Evolutionary conservation across 2,888 invertebrate genomes (phyloP), one percentile per base, ranked within the genome.

Genomic region (Drosophila neotestacea): DNA sequence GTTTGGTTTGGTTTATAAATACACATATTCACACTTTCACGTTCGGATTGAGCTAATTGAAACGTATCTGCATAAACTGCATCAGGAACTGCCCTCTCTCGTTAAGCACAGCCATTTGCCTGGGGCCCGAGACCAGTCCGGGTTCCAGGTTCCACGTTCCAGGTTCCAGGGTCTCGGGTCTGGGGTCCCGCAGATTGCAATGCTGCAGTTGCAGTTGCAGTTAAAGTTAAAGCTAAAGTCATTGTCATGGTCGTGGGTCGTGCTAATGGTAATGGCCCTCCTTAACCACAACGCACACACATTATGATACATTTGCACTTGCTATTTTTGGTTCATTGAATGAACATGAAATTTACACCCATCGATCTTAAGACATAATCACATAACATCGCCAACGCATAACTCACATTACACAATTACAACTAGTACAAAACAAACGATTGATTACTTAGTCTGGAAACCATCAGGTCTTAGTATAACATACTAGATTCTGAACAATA

Each of bases 11-110:
- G 73, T 73, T 72, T 83, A 83, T 79, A 87, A 85, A 83, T 83
- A 83, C 76, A 85, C 87, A 82, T 67, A 81, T 83, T 87, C 85
- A 88, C 84, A 84, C 84, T 82, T 84, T 88, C 79, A 87, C 81
- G 84, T 84, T 77, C 76, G 86, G 71, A 77, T 82, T 89, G 82
- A 79, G 79, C 86, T 88, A 88, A 89, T 89, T 87, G 88, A 88
- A 89, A 80, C 89, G 84, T 88, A 88, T 79, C 85, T 81, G 83
- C 80, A 74, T 86, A 77, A 86, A 81, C 79, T 79, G 83, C 77
- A 77, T 79, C 79, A 76, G 79, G 79, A 81, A 69, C 81, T 71
- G 81, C 79, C 76, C 65, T 65, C 75, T 60, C 65, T 71, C 70
- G 66, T 71, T 74, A 68, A 62, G 68, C 77, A 62, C 71, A 65